Evolutionary conservation across 2,888 invertebrate genomes (phyloP).

Genomic region (Watsonalla binaria): DNA sequence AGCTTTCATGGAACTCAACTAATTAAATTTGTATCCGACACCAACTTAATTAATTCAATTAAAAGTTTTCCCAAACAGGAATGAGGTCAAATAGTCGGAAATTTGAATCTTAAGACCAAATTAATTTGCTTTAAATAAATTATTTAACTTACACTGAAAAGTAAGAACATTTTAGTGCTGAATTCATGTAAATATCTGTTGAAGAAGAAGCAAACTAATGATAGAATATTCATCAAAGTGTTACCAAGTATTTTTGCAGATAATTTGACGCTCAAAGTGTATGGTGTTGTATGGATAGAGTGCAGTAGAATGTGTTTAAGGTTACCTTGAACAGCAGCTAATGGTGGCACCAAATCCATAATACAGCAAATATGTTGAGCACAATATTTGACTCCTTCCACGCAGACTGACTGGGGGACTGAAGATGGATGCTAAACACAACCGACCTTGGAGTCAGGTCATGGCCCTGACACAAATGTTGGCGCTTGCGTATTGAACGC

Average conservation of each 20-base stretch:
- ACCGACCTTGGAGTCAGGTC: slow-evolving; percentile 65
- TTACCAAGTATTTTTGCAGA: too few relatives aligned
- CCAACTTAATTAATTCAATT: neutral
- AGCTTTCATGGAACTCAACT: too few relatives aligned
- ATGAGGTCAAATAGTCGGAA: neutral
- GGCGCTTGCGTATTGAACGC: slow-evolving; percentile 52
- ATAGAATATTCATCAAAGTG: too few relatives aligned
- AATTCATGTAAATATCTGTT: too few relatives aligned
- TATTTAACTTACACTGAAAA: neutral
- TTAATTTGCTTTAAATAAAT: neutral
- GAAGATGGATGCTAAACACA: slow-evolving; percentile 51
- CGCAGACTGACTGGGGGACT: slow-evolving; percentile 15
- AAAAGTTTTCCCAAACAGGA: neutral
- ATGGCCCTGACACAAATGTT: slow-evolving; percentile 64
- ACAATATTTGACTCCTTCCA: slow-evolving; percentile 5
- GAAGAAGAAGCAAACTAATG: too few relatives aligned
- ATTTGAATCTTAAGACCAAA: neutral
- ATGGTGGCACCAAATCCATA: slow-evolving; percentile 52
- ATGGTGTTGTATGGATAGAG: neutral
- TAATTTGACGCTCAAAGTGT: neutral
- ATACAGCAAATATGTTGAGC: slow-evolving; percentile 1
- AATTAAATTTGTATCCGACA: neutral
- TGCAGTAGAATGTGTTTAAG: too few relatives aligned
- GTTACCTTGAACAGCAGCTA: slow-evolving; percentile 43
- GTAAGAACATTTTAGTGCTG: too few relatives aligned